Base-by-base conservation (phyloP, 2,888 invertebrate species). In the Neoitamus cyanurus region DNA sequence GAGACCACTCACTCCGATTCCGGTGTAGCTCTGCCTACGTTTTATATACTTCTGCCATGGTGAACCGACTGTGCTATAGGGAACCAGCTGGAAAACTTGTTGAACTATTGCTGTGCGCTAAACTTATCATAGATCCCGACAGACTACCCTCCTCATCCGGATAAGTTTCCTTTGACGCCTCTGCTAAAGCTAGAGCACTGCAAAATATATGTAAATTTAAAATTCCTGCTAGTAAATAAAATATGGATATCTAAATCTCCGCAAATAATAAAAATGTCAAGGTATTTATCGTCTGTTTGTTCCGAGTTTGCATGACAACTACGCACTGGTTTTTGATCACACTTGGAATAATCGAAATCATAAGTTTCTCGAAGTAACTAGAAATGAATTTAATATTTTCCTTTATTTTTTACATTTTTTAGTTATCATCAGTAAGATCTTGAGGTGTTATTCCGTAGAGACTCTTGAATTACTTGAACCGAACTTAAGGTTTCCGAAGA, bases 21-120 rank as follows among this genome's bases (percentile, higher is more conserved):
- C 20, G 9, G 75, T 37, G 37, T 75, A 31, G 31, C 13, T 73
- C 13, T 73, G 73, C 37, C 13, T 73, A 30, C 36, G 34, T 25
- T 48, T 46, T 78, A 25, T 28, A n/a, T 68, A 80, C 31, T 80
- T 80, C 13, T 80, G 80, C 58, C 48, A 68, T 58, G 15, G 68
- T 58, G 31, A 25, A 80, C 34, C 30, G 31, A 80, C 80, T 80
- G 68, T 91, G 91, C 92, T 94, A 94, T 90, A 94, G 94, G 92
- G 94, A 95, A 92, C 95, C 95, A 90, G 96, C 95, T 89, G 96
- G 96, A 92, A 97, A 97, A 92, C 96, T 96, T 90, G 96, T 96
- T 89, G 97, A 97, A 92, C 97, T 97, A 94, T 97, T 97, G 94
- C 97, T 97, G 93, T 97, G 97, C 88, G 97, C 97, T 92, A 98